Conservation (phyloP, 2,888 invertebrate genomes). For the Vesta saturnalis region DNA sequence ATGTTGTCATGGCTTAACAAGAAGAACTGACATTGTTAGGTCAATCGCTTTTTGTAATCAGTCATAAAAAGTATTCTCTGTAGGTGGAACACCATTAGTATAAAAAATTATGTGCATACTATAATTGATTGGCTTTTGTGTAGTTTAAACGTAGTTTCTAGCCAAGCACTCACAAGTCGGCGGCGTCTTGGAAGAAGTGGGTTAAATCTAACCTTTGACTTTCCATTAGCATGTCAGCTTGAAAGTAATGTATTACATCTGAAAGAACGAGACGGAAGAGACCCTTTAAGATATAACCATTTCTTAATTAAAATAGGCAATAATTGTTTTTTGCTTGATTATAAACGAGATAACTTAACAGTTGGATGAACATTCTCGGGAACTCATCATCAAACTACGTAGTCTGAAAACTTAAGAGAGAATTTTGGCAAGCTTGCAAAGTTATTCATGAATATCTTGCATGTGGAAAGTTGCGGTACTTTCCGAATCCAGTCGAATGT, state of each 20-base stretch:
- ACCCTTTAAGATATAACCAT: background rate
- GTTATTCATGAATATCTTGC: constrained; percentile 53
- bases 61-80: no score
- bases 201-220: constrained; percentile 1
- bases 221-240: background rate
- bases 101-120: background rate
- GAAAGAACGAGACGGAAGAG: background rate
- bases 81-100: background rate
- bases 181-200: background rate
- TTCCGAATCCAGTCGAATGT: constrained; percentile 56
- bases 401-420: constrained; percentile 49
- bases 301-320: constrained; percentile 28
- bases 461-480: constrained; percentile 54
- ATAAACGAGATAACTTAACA: constrained; percentile 44
- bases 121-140: background rate
- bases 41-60: no score
- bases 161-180: background rate
- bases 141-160: background rate
- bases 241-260: background rate
- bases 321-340: constrained; percentile 34
- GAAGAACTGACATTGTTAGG: no score
- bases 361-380: constrained; percentile 37
- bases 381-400: constrained; percentile 47
- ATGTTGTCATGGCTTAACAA: no score
- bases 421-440: constrained; percentile 49